These are phyloP conservation scores for Eurois occulta DNA, from an alignment of 2,888 invertebrate species.

Conservation along the genomic window DNA sequence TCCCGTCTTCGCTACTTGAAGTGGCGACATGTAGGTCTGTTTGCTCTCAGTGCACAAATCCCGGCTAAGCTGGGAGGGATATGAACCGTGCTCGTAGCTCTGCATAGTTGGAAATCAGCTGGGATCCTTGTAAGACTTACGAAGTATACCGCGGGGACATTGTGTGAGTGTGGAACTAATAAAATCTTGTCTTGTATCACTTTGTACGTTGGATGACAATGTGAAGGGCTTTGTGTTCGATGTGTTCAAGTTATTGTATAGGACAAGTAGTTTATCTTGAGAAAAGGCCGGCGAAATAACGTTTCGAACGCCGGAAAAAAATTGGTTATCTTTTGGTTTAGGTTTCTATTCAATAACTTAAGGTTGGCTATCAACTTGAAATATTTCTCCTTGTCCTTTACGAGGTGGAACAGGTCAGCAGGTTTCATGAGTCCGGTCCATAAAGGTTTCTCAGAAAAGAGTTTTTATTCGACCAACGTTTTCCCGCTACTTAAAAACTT, in stretches of 20 bases:
- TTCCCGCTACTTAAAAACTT: neutral
- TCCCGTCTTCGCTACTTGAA: constrained; percentile 65
- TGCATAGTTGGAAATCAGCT: constrained; percentile 63
- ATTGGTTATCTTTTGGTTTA: neutral
- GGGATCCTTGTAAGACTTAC: constrained; percentile 49
- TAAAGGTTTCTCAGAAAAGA: neutral
- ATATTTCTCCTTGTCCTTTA: neutral
- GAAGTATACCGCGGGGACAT: constrained; percentile 41
- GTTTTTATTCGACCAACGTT: neutral
- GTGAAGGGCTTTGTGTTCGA: constrained; percentile 16
- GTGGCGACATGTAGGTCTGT: constrained; percentile 64
- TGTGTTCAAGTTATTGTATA: neutral
- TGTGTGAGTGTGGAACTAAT: constrained; percentile 45
- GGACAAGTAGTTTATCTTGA: constrained; percentile 14
- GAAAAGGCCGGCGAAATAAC: neutral
- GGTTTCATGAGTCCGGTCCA: neutral
- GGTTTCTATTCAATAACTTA: neutral
- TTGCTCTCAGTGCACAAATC: constrained; percentile 71
- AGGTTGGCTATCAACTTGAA: neutral
- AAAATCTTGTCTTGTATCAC: constrained; percentile 47
- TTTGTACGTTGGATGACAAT: constrained; percentile 25
- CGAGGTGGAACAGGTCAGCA: neutral
- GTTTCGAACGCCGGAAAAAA: neutral
- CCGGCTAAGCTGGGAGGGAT: constrained; percentile 67
- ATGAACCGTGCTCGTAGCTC: constrained; percentile 65